A percentile compares a stretch with the other conserved stretches of the same genome.
Evolutionary conservation across 2,113 vertebrate species (phyloP).

Genomic region (Chaetodon trifascialis): DNA sequence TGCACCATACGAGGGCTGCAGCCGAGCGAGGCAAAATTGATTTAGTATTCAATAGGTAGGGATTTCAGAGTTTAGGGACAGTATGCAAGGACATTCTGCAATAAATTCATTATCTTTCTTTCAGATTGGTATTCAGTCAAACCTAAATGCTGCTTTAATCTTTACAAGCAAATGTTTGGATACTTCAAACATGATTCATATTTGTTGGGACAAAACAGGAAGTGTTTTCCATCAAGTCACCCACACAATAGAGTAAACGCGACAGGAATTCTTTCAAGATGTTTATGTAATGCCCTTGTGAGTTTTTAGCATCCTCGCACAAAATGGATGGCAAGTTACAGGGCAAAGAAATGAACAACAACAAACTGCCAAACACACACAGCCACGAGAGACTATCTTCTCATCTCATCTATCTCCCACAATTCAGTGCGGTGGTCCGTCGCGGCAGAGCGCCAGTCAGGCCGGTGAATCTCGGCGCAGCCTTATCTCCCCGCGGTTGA

Average conservation of each 20-base stretch:
- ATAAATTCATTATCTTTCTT: neutral
- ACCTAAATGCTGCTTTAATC: conserved; percentile 11
- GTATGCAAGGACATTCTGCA: neutral
- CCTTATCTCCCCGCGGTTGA: conserved; percentile 82
- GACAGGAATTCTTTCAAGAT: conserved; percentile 65
- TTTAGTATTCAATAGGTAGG: conserved; percentile 12
- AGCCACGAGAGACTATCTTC: conserved; percentile 82
- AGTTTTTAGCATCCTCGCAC: conserved; percentile 55
- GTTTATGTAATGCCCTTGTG: conserved; percentile 64
- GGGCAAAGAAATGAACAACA: conserved; percentile 62
- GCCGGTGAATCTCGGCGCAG: conserved; percentile 83
- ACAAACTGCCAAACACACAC: conserved; percentile 53
- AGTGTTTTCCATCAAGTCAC: conserved; percentile 55
- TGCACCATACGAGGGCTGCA: conserved; percentile 14
- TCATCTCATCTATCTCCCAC: conserved; percentile 89
- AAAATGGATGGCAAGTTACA: conserved; percentile 62
- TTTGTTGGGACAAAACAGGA: conserved; percentile 30
- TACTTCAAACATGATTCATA: conserved; percentile 22
- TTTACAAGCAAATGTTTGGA: conserved; percentile 30
- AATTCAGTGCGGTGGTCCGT: conserved; percentile 81
- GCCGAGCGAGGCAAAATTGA: neutral
- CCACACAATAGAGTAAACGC: conserved; percentile 41
- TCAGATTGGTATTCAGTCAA: neutral
- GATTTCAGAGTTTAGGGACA: neutral
- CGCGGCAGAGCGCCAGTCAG: conserved; percentile 67